A percentile compares a stretch with the other conserved stretches of the same genome.
Evolutionary conservation across 2,797 vertebrate genomes (phyloP).

Genomic region (Coendou prehensilis): DNA sequence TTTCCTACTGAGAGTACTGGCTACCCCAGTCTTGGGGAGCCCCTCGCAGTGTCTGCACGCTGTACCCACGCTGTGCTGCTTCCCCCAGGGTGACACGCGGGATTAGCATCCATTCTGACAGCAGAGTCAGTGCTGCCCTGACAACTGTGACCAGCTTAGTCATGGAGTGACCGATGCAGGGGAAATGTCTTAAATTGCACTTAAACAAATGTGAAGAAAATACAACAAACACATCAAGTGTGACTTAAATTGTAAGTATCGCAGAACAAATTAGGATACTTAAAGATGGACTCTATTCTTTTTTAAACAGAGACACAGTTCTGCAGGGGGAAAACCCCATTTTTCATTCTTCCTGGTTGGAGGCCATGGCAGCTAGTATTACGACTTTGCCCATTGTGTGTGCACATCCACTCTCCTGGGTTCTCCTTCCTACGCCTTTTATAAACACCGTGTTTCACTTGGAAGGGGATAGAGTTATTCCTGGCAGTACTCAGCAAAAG

Average conservation of each 20-base stretch:
- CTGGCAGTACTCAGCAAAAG: conserved; percentile 54
- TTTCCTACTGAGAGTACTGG: background rate
- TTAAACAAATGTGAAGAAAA: conserved; percentile 39
- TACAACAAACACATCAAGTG: background rate
- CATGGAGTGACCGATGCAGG: background rate
- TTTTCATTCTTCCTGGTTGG: conserved; percentile 18
- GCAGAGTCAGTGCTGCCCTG: background rate
- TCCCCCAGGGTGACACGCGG: background rate
- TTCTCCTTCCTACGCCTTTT: conserved; percentile 20
- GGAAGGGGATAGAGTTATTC: conserved; percentile 53
- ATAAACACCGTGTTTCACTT: conserved; percentile 66
- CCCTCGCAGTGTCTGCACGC: too few relatives aligned
- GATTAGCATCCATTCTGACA: background rate
- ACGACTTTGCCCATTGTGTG: background rate
- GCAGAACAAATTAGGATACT: background rate
- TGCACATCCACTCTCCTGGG: background rate
- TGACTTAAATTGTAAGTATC: background rate
- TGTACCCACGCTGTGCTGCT: too few relatives aligned
- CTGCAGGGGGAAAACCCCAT: background rate
- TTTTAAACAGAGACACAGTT: background rate
- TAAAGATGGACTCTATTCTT: conserved; percentile 29
- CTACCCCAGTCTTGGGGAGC: background rate
- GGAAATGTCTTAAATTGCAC: conserved; percentile 4
- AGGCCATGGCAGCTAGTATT: conserved; percentile 14
- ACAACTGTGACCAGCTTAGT: background rate